These are phyloP conservation scores for Origma solitaria DNA, from an alignment of 2,113 vertebrate genomes.

Conservation along the genomic window DNA sequence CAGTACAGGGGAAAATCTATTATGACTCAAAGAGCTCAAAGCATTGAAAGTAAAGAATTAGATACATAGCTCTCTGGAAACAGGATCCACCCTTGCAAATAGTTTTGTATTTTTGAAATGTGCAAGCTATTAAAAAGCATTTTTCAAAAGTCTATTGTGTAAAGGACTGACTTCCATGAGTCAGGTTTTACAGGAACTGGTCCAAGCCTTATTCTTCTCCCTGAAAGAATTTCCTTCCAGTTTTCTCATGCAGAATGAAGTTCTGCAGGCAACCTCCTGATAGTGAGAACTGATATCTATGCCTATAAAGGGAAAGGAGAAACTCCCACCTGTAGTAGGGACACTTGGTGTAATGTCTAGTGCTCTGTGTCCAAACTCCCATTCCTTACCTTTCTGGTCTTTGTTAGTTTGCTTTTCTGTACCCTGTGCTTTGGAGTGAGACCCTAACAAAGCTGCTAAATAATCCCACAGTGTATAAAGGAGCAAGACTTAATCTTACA, in stretches of 20 bases:
- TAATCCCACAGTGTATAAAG: neutral
- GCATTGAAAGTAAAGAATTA: constrained; percentile 24
- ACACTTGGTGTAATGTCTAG: neutral
- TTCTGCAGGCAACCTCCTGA: neutral
- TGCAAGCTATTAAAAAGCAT: constrained; percentile 58
- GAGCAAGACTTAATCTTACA: constrained; percentile 14
- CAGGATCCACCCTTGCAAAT: constrained; percentile 34
- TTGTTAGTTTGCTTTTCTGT: neutral
- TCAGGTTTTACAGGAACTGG: constrained; percentile 55
- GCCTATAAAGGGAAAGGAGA: neutral
- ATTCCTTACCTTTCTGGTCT: neutral
- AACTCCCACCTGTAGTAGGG: neutral
- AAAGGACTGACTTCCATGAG: constrained; percentile 44
- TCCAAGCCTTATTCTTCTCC: constrained; percentile 39
- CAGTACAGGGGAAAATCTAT: neutral
- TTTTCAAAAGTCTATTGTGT: constrained; percentile 46
- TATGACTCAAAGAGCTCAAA: neutral
- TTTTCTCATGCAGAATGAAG: constrained; percentile 8
- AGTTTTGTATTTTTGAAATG: constrained; percentile 52
- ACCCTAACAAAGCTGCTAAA: neutral
- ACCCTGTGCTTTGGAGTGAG: neutral
- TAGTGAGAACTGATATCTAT: neutral
- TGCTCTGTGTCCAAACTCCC: neutral
- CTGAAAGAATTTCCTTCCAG: constrained; percentile 20
- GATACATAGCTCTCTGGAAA: constrained; percentile 15